Percentiles rank a stretch among this genome's conserved stretches.
Conservation (phyloP, 2,797 vertebrate species). For the Arctocebus calabarensis region DNA sequence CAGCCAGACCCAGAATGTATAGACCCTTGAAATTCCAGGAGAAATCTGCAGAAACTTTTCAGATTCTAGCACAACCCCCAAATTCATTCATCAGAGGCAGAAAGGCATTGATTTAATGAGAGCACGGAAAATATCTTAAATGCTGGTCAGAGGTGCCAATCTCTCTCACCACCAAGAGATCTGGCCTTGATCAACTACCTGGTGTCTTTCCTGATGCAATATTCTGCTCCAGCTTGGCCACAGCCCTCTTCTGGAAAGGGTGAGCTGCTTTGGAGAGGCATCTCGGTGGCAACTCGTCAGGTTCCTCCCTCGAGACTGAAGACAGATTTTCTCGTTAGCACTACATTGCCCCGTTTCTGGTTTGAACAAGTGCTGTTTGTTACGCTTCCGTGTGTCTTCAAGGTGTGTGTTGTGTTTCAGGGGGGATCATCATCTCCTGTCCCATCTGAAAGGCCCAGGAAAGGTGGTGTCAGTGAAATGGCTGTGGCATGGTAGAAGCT, state of each 20-base stretch:
- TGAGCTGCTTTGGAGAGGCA: rapidly evolving
- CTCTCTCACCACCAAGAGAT: no score
- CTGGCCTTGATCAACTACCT: neutral
- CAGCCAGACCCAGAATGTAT: conserved; percentile 16
- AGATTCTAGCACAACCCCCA: neutral
- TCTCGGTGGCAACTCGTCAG: neutral
- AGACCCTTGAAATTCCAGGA: conserved; percentile 31
- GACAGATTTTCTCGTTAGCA: neutral
- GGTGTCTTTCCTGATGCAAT: neutral
- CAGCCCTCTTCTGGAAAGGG: neutral
- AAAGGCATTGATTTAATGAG: neutral
- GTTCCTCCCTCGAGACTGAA: neutral
- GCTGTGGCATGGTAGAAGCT: neutral
- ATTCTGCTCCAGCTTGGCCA: neutral
- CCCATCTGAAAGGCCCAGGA: neutral
- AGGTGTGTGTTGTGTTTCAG: neutral
- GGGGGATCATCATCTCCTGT: neutral
- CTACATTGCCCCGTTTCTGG: rapidly evolving
- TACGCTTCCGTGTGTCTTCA: neutral
- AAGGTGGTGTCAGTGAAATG: neutral
- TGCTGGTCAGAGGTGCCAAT: no score
- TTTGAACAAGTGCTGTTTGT: neutral
- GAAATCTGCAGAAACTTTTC: conserved; percentile 10
- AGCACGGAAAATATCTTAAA: neutral
- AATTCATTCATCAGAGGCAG: neutral